Percentiles rank a stretch among this genome's conserved stretches.
Conservation (phyloP, 1,140 invertebrate species). For the Drosophila leontia region DNA sequence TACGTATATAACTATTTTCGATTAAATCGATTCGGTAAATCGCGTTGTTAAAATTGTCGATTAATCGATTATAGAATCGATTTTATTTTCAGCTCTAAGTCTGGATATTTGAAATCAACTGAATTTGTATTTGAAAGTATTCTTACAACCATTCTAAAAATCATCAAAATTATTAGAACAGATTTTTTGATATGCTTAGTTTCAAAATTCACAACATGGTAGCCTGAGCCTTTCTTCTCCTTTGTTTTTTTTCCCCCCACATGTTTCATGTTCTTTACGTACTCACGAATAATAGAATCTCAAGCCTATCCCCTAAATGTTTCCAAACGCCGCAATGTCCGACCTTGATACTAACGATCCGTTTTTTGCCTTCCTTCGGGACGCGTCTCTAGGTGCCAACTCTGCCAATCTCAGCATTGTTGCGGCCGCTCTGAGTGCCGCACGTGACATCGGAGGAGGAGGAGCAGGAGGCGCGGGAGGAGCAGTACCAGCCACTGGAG, state of each 20-base stretch:
- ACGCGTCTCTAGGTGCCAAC: slow-evolving; percentile 50
- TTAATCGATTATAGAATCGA: too few relatives aligned
- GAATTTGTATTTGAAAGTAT: not conserved
- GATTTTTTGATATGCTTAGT: not conserved
- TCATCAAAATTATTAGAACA: not conserved
- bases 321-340: slow-evolving; percentile 19
- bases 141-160: too few relatives aligned
- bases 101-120: not conserved
- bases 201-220: slow-evolving; percentile 17
- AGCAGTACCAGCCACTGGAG: slow-evolving; percentile 16
- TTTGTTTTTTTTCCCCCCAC: slow-evolving; percentile 5
- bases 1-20: too few relatives aligned
- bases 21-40: too few relatives aligned
- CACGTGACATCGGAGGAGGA: slow-evolving; percentile 53
- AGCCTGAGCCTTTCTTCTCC: slow-evolving; percentile 12
- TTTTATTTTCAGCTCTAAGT: too few relatives aligned
- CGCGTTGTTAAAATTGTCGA: too few relatives aligned
- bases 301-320: slow-evolving; percentile 14
- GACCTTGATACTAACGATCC: slow-evolving; percentile 36
- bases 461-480: slow-evolving; percentile 28
- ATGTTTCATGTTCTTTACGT: slow-evolving; percentile 15
- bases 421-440: slow-evolving; percentile 67
- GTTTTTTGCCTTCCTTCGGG: slow-evolving; percentile 11
- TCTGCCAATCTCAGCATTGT: slow-evolving; percentile 74
- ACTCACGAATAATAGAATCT: slow-evolving; percentile 9